phyloP scores from a whole-genome alignment of 2,797 vertebrate genomes.

The Darevskia mixta region DNA sequence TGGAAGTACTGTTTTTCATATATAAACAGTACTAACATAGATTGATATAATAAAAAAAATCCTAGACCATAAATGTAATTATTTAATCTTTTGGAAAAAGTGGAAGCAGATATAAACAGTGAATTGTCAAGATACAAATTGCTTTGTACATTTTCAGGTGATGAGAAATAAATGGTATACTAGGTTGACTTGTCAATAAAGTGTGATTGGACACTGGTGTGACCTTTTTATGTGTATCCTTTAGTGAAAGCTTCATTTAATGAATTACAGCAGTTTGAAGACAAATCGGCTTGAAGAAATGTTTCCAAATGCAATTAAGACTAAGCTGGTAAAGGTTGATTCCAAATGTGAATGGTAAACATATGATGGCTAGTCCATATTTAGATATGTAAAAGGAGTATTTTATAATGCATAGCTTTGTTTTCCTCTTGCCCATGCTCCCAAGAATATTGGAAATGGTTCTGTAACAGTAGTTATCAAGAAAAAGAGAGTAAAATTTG shows the following conservation, averaged over 20 bases:
- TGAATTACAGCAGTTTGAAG: conserved; percentile 62
- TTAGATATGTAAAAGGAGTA: not conserved
- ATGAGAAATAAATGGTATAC: conserved; percentile 54
- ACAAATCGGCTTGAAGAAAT: conserved; percentile 56
- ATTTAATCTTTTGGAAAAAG: conserved; percentile 52
- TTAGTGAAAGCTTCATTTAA: conserved; percentile 67
- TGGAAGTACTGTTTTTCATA: no score
- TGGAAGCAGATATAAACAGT: conserved; percentile 36
- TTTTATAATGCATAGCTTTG: not conserved
- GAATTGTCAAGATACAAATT: conserved; percentile 58
- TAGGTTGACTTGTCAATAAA: conserved; percentile 60
- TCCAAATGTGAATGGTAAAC: conserved; percentile 24
- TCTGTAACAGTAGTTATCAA: not conserved
- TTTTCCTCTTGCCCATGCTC: not conserved
- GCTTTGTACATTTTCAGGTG: conserved; percentile 42
- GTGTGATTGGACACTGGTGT: conserved; percentile 41
- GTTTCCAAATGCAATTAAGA: conserved; percentile 56
- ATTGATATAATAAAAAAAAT: conserved; percentile 32
- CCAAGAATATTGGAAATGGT: conserved; percentile 9
- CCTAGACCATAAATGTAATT: conserved; percentile 45
- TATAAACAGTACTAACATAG: conserved; percentile 20
- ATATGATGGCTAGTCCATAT: conserved; percentile 36
- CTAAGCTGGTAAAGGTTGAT: conserved; percentile 29
- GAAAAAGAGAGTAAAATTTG: not conserved
- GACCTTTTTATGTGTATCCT: conserved; percentile 56